These are phyloP conservation scores for Strigamia crassipes DNA, from an alignment of 2,888 invertebrate genomes.

Conservation along the genomic window DNA sequence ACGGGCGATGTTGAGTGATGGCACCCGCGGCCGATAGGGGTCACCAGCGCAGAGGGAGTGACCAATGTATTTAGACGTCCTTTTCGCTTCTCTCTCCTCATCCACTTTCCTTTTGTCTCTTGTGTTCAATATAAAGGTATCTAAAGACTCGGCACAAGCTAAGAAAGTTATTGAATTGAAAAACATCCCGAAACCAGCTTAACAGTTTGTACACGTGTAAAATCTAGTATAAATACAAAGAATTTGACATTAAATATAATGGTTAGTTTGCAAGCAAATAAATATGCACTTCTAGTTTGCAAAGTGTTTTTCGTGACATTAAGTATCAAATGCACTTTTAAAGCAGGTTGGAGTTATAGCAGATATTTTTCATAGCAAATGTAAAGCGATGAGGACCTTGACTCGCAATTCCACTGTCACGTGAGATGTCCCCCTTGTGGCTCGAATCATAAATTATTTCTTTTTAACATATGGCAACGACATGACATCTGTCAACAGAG, in stretches of 20 bases:
- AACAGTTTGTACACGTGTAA: no score
- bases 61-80: slow-evolving; percentile 35
- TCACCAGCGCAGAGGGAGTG: slow-evolving; percentile 37
- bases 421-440: background rate
- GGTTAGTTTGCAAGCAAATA: background rate
- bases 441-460: slow-evolving; percentile 20
- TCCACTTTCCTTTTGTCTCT: slow-evolving; percentile 35
- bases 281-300: background rate
- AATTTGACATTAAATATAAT: background rate
- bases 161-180: slow-evolving; percentile 25
- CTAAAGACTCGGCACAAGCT: background rate
- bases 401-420: slow-evolving; percentile 1
- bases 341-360: background rate
- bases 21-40: slow-evolving; percentile 40
- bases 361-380: background rate
- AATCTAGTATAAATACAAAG: background rate
- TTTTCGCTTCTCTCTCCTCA: slow-evolving; percentile 7
- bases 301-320: background rate
- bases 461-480: slow-evolving; percentile 23
- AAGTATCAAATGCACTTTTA: slow-evolving; percentile 22
- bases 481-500: slow-evolving; percentile 34
- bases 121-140: slow-evolving; percentile 32
- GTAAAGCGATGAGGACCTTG: background rate
- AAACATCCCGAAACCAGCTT: no score
- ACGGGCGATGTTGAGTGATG: slow-evolving; percentile 42